Conservation (phyloP, 2,888 invertebrate genomes). For the Thecophora atra region DNA sequence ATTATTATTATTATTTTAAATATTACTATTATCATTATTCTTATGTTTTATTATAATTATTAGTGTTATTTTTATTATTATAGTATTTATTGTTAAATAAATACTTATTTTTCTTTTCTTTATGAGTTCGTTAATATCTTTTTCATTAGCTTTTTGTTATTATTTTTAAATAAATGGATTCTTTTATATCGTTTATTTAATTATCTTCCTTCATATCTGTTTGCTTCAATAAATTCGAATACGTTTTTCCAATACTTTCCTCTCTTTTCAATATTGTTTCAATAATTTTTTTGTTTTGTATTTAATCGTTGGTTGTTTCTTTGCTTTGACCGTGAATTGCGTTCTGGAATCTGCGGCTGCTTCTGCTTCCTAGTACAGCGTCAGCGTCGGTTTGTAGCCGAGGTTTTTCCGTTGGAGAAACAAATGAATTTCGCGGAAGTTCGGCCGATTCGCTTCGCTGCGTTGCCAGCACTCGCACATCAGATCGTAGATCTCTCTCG, state of each 20-base stretch:
- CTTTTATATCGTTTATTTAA: slow-evolving; percentile 38
- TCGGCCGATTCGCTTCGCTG: slow-evolving; percentile 79
- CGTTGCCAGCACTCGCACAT: slow-evolving; percentile 90
- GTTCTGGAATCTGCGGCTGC: too few relatives aligned
- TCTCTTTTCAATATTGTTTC: not conserved
- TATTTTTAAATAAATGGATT: slow-evolving; percentile 44
- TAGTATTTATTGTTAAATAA: slow-evolving; percentile 7
- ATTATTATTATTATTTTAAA: too few relatives aligned
- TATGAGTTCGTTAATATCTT: slow-evolving; percentile 20
- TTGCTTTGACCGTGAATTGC: too few relatives aligned
- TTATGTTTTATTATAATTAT: too few relatives aligned
- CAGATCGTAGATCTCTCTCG: slow-evolving; percentile 85
- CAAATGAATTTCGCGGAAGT: slow-evolving; percentile 85
- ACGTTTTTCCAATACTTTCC: not conserved
- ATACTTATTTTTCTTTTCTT: slow-evolving; percentile 32
- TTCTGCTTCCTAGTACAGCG: slow-evolving; percentile 38
- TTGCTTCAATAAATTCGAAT: slow-evolving; percentile 41
- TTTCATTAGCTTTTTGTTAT: slow-evolving; percentile 24
- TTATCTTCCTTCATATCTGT: slow-evolving; percentile 34
- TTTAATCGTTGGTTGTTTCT: slow-evolving; percentile 42
- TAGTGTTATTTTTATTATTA: slow-evolving; percentile 18
- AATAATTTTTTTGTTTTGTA: slow-evolving; percentile 15
- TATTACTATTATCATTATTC: too few relatives aligned
- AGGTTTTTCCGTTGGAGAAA: slow-evolving; percentile 83
- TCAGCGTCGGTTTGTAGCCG: slow-evolving; percentile 66